These are phyloP conservation scores for Karalla daura DNA, from an alignment of 2,797 vertebrate genomes.

Conservation along the genomic window DNA sequence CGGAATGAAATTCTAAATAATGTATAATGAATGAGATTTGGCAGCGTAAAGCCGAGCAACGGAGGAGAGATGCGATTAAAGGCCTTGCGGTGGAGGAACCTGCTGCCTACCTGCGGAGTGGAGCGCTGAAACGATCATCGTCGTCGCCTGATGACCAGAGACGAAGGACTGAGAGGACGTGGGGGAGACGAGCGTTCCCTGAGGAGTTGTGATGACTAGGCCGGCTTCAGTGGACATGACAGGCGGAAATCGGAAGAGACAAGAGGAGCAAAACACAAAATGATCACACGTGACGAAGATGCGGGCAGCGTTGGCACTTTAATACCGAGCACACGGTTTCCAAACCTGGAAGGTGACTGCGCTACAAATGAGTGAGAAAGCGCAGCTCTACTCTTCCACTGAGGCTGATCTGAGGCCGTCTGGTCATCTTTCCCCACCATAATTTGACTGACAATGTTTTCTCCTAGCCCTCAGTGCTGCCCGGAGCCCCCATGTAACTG, in stretches of 20 bases:
- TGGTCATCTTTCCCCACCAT: constrained; percentile 23
- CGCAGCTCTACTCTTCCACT: neutral
- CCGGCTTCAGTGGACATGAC: constrained; percentile 85
- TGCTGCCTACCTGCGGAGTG: constrained; percentile 88
- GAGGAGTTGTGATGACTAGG: constrained; percentile 95
- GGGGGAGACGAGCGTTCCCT: constrained; percentile 93
- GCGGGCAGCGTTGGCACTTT: no score
- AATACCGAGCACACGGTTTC: neutral
- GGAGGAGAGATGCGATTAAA: no score
- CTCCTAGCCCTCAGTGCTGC: neutral
- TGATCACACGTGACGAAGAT: neutral
- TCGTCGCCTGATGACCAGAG: constrained; percentile 84
- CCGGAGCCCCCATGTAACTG: neutral
- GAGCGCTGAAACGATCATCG: constrained; percentile 95
- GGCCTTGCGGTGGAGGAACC: no score
- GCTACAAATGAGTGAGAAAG: constrained; percentile 1
- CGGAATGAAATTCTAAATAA: no score
- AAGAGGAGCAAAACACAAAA: neutral
- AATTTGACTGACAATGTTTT: constrained; percentile 9
- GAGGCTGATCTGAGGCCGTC: constrained; percentile 28
- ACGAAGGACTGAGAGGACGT: constrained; percentile 93
- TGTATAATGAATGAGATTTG: no score
- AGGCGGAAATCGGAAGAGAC: constrained; percentile 19
- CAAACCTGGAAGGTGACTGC: no score
- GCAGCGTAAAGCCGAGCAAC: no score